phyloP scores from a whole-genome alignment of 2,888 invertebrate genomes.

The Diarsia brunnea region DNA sequence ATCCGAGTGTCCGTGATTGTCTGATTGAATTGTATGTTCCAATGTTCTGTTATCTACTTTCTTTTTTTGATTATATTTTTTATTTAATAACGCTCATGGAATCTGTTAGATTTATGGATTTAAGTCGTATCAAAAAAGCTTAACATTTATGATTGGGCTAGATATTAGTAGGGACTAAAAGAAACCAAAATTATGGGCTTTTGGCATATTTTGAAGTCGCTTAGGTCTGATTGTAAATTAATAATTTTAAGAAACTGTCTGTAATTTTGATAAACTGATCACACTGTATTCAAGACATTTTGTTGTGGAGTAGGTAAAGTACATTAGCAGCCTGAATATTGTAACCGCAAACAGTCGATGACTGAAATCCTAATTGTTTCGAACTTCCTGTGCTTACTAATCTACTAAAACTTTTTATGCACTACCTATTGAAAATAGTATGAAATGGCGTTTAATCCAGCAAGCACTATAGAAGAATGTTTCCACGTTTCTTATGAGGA shows the following conservation, averaged over 20 bases:
- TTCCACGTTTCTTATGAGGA: not conserved
- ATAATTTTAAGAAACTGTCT: not conserved
- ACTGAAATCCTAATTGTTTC: not conserved
- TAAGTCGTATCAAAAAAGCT: not conserved
- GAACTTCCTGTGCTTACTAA: not conserved
- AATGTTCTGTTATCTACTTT: not conserved
- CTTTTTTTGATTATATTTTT: not conserved
- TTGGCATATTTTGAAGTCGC: not conserved
- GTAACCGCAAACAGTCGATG: not conserved
- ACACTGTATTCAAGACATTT: not conserved
- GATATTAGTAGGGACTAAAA: no score
- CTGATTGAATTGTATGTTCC: not conserved
- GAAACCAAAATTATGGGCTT: not conserved
- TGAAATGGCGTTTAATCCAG: not conserved
- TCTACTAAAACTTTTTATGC: slow-evolving; percentile 7
- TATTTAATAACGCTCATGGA: not conserved
- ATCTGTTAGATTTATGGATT: no score
- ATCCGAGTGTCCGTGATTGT: not conserved
- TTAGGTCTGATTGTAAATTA: not conserved
- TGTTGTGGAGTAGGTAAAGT: not conserved
- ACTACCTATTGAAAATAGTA: not conserved
- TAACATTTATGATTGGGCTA: not conserved
- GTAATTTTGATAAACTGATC: not conserved
- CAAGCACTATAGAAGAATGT: not conserved
- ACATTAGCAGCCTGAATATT: not conserved